Base-by-base conservation (phyloP, 2,113 vertebrate genomes). In the Sander vitreus region DNA sequence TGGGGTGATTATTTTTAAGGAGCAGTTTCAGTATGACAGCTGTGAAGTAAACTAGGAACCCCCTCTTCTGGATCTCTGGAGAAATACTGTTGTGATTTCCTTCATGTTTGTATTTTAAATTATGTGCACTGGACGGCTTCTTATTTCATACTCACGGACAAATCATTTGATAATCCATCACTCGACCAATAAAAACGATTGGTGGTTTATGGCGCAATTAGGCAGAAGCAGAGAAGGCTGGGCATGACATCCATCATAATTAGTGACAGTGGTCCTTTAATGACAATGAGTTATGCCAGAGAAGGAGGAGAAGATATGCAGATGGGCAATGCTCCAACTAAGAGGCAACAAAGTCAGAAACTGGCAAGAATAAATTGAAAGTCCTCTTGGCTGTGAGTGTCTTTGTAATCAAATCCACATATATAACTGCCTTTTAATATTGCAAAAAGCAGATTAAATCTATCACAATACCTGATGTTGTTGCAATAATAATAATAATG, bases 201-300 rank as follows among this genome's bases (percentile, higher is more conserved):
- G 23, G 36, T 63, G 60, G 67, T 86, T 88, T 71, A 76, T 75
- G 62, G 73, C 18, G n/a, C 76, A 80, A 68, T 84, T 78, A 81
- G 59, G 36, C 30, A 72, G 64, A 76, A 62, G 33, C 51, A 64
- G 62, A 66, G 48, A 39, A 6, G 45, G n/a, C 67, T 14, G 53
- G 36, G 27, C 48, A 57, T 47, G 50, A 48, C 47, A 81, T 87
- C 57, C 70, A 75, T 90, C 80, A 85, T 72, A 80, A 82, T 85
- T 79, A 84, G 36, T 81, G 67, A 54, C 66, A 72, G 54, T 51
- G 33, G 48, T 69, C 25, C 30, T 83, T 77, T 64, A 81, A 76
- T 76, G 81, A 72, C 50, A 51, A 63, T 66, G 39, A 76, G 14
- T 63, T 68, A 27, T 66, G 55, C 30, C 43, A 23, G 65, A 72